phyloP scores from a whole-genome alignment of 2,797 vertebrate species.

The Todus mexicanus region DNA sequence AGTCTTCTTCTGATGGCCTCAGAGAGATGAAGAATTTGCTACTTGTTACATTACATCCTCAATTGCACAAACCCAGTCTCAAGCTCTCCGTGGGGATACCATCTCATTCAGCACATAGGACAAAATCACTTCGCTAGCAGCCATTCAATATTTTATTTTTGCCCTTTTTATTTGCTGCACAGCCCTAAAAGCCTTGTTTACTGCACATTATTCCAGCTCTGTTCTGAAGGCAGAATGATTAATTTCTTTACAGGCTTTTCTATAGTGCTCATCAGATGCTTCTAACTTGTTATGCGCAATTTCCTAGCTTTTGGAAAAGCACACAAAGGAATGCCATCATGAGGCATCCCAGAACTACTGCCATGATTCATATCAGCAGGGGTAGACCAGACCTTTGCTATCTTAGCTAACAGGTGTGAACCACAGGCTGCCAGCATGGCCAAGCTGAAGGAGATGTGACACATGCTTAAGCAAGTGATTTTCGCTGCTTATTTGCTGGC shows the following conservation, averaged over 20 bases:
- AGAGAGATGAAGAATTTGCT: not conserved
- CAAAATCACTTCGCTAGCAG: slow-evolving; percentile 18
- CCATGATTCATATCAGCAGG: not conserved
- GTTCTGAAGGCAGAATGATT: slow-evolving; percentile 52
- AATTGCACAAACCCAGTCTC: not conserved
- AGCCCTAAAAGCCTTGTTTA: slow-evolving; percentile 47
- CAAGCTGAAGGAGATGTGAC: not conserved
- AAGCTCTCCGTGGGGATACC: not conserved
- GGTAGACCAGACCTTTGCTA: slow-evolving; percentile 13
- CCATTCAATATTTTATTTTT: slow-evolving; percentile 18
- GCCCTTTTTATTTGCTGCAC: slow-evolving; percentile 31
- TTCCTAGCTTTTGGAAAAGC: slow-evolving; percentile 58
- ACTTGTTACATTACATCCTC: not conserved
- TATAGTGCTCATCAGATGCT: slow-evolving; percentile 51
- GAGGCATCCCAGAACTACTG: slow-evolving; percentile 4
- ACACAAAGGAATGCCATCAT: slow-evolving; percentile 26
- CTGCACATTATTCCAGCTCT: slow-evolving; percentile 17
- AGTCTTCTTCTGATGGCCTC: not conserved
- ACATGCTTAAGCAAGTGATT: not conserved
- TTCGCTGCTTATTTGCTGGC: not conserved
- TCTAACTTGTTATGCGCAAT: slow-evolving; percentile 42
- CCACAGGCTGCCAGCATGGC: not conserved
- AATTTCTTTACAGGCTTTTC: slow-evolving; percentile 48
- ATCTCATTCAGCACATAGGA: not conserved
- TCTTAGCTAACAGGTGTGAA: slow-evolving; percentile 28